phyloP scores from a whole-genome alignment of 2,888 invertebrate genomes.

The Epirrita christyi region DNA sequence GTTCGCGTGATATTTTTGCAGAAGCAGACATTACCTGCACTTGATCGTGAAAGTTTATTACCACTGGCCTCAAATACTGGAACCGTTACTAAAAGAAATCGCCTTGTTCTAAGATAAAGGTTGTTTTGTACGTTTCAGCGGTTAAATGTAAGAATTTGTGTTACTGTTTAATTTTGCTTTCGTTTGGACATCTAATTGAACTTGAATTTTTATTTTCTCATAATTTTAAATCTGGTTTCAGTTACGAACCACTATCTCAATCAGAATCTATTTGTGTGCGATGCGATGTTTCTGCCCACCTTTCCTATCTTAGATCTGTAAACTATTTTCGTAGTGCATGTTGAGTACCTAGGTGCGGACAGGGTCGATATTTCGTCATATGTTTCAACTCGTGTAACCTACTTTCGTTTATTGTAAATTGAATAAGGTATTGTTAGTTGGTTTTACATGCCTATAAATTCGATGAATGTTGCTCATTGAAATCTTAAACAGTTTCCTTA shows the following conservation, averaged over 20 bases:
- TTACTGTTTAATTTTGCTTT: background rate
- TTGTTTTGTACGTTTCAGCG: constrained; percentile 54
- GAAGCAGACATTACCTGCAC: constrained; percentile 67
- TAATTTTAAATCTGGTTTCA: constrained; percentile 5
- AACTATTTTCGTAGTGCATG: constrained; percentile 47
- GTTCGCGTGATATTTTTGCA: constrained; percentile 63
- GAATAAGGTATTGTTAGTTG: constrained; percentile 39
- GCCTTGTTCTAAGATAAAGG: constrained; percentile 57
- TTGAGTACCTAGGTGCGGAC: constrained; percentile 53
- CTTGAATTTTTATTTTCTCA: constrained; percentile 9
- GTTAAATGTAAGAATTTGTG: constrained; percentile 35
- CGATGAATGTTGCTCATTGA: constrained; percentile 11
- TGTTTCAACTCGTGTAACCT: constrained; percentile 56
- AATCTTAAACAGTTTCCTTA: background rate
- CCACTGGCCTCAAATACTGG: constrained; percentile 74
- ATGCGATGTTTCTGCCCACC: constrained; percentile 28
- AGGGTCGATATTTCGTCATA: constrained; percentile 64
- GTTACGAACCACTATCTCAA: constrained; percentile 13
- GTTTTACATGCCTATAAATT: constrained; percentile 14
- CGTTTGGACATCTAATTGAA: constrained; percentile 2
- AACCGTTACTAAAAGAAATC: constrained; percentile 78
- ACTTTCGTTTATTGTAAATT: constrained; percentile 56
- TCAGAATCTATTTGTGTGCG: constrained; percentile 28
- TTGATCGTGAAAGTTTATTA: constrained; percentile 82
- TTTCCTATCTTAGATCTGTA: constrained; percentile 37